Base-by-base conservation (phyloP, 1,140 invertebrate species). In the Listronotus oregonensis region DNA sequence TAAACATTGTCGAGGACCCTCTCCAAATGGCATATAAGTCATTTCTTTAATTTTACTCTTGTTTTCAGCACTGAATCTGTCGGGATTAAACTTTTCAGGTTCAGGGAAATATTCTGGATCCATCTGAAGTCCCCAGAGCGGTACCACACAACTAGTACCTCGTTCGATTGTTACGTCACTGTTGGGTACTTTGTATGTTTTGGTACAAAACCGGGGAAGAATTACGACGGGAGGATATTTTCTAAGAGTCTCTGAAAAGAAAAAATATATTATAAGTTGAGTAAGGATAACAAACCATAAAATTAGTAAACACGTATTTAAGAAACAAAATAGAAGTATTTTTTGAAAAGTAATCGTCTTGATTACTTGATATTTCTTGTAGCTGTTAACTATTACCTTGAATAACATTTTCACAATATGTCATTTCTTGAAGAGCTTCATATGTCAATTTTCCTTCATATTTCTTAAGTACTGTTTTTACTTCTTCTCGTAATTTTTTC, bases 61-160 rank as follows among this genome's bases (percentile, higher is more conserved):
- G 54, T 82, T 80, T 55, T 79, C 77, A 15, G 82, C 80, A 10
- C 79, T 72, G 74, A 90, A 90, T 55, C 87, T 77, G 5, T 50
- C 89, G 0, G 89, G 89, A 77, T 89, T 80, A 73, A 88, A 90
- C 12, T 73, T 72, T 37, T 86, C 82, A 5, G 88, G 87, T 58
- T 89, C 78, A 7, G 85, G 82, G 71, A 81, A 90, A 68, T 81
- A 81, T 17, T 84, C 71, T 3, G 81, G 77, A 73, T 89, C 83
- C 21, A 73, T 71, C 62, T 85, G 82, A 21, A 84, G 71, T 0
- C 73, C 80, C 50, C 75, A 75, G 17, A 80, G 74, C 0, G 84
- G 82, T 14, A 85, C 77, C 4, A 79, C 64, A 11, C 83, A 75
- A 8, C 74, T 72, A 81, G 77, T 76, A 6, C 76, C 82, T 68